Conservation (phyloP, 2,797 vertebrate genomes). For the Sebastes oblongus region DNA sequence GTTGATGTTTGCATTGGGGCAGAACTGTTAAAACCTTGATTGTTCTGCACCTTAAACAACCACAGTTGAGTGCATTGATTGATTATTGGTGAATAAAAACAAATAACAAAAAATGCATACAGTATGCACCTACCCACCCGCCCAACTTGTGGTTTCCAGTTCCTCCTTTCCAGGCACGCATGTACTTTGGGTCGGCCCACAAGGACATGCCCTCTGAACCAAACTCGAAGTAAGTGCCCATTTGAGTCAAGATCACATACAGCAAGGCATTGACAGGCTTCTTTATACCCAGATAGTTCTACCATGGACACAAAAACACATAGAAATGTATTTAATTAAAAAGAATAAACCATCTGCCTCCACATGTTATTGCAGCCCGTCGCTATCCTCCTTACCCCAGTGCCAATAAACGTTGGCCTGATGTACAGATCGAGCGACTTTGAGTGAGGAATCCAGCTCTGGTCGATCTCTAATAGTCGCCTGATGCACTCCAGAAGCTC, state of each 20-base stretch:
- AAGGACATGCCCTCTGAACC: conserved; percentile 82
- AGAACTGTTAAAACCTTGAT: not conserved
- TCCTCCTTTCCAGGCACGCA: conserved; percentile 91
- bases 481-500: conserved; percentile 90
- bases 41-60: not conserved
- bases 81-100: not conserved
- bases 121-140: conserved; percentile 78
- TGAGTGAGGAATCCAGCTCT: conserved; percentile 89
- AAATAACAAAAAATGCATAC: not conserved
- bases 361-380: not conserved
- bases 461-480: conserved; percentile 87
- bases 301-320: not conserved
- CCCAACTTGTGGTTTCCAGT: conserved; percentile 93
- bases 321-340: not conserved
- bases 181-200: conserved; percentile 90
- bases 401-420: conserved; percentile 89
- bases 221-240: conserved; percentile 86
- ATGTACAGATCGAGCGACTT: conserved; percentile 87
- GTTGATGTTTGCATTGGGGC: not conserved
- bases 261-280: conserved; percentile 85
- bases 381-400: conserved; percentile 80
- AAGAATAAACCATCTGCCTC: not conserved
- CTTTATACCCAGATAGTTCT: conserved; percentile 90
- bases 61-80: not conserved
- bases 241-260: conserved; percentile 89